Conservation (phyloP, 2,113 vertebrate genomes). For the Alaudala cheleensis region DNA sequence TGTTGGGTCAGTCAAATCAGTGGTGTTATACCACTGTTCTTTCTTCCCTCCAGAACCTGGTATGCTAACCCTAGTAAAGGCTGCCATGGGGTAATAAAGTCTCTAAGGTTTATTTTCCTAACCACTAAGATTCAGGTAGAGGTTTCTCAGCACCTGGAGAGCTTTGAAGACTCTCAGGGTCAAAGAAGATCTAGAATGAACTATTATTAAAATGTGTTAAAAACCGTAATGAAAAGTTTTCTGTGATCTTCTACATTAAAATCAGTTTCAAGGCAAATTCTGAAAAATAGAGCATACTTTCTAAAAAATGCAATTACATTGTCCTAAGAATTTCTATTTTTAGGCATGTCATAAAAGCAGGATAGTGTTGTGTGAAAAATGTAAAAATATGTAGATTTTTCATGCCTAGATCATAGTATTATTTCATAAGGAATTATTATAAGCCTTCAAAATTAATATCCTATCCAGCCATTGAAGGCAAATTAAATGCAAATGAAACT, state of each 20-base stretch:
- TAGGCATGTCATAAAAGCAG: background rate
- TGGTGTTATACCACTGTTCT: background rate
- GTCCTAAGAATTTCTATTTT: background rate
- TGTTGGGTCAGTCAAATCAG: background rate
- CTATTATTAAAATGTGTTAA: background rate
- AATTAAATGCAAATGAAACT: constrained; percentile 64
- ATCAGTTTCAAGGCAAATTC: background rate
- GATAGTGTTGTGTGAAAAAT: background rate
- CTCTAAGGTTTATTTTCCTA: background rate
- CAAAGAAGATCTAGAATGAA: background rate
- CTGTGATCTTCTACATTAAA: background rate
- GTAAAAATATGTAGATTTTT: constrained; percentile 11
- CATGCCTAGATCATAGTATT: background rate
- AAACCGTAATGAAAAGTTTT: background rate
- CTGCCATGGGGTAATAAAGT: background rate
- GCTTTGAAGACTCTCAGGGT: background rate
- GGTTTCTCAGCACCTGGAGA: background rate
- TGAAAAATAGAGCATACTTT: background rate
- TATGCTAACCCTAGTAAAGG: background rate
- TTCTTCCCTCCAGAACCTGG: background rate
- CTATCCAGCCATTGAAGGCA: constrained; percentile 14
- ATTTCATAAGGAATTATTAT: constrained; percentile 15
- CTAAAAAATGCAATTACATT: background rate
- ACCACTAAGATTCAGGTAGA: background rate
- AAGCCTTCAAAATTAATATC: constrained; percentile 49